Base-by-base conservation (phyloP, 2,797 vertebrate species). In the Acipenser transmontanus region DNA sequence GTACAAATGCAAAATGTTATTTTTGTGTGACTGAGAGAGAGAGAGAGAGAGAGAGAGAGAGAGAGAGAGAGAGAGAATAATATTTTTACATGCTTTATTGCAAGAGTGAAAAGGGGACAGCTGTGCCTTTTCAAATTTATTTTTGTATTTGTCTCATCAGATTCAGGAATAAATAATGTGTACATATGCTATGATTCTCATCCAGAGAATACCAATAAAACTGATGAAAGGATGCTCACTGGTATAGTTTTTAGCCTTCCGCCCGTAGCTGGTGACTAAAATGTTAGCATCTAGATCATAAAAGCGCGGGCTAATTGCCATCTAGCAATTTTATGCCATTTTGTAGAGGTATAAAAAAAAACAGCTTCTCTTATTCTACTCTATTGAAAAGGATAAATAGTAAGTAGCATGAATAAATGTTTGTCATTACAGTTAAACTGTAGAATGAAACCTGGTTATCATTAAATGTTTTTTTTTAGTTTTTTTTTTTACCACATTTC, bases 301-400 rank as follows among this genome's bases (percentile, higher is more conserved):
- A 59, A 62, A 17, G 49, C 50, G 34, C 34, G 61, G 59, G 66
- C 66, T 60, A 67, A 50, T 47, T 70, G 47, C 78, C 73, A 47
- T 7, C 47, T 56, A 75, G 71, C 73, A 79, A 79, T 84, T 80
- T 73, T 72, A 71, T 71, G 9, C 72, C 77, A 81, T 85, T 79
- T 79, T 78, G 73, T 78, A 72, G 57, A 48, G 68, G 71, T 74
- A 79, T 80, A 59, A 78, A 17, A 63, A 63, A 63, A 85, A 82
- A 80, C 83, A 88, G 78, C 85, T 86, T 83, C 73, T 84, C 69
- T 70, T 67, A 81, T 84, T 89, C 78, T 76, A 79, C 78, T 78
- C 78, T 73, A 74, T 74, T 81, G 82, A 83, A 77, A 73, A 84
- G 83, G 86, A 87, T 87, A 88, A 88, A 83, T 74, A 74, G 77